A percentile compares a stretch with the other conserved stretches of the same genome.
Evolutionary conservation across 2,888 invertebrate species (phyloP).

Genomic region (Lasioglossum villosulum): DNA sequence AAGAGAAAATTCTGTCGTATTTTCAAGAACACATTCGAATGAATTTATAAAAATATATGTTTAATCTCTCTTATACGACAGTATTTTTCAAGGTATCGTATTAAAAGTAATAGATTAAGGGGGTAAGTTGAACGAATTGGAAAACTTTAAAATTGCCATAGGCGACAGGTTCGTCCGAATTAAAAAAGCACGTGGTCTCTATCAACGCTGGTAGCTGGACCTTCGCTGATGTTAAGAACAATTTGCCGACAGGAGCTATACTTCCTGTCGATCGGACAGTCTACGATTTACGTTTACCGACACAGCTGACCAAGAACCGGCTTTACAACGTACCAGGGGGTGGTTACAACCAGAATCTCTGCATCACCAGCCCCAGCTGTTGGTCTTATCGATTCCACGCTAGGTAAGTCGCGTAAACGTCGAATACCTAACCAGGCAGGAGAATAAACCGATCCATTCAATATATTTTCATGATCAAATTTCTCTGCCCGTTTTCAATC

Average conservation of each 20-base stretch:
- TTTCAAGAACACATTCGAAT: too few relatives aligned
- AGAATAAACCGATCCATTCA: background rate
- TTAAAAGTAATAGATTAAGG: background rate
- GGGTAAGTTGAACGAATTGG: background rate
- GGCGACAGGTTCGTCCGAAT: conserved; percentile 80
- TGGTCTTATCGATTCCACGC: conserved; percentile 80
- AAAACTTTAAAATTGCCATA: conserved; percentile 48
- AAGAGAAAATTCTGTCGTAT: too few relatives aligned
- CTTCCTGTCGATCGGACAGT: conserved; percentile 78
- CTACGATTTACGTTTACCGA: conserved; percentile 85
- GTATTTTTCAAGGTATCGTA: too few relatives aligned
- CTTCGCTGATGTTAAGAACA: conserved; percentile 80
- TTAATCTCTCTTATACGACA: too few relatives aligned
- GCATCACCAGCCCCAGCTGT: conserved; percentile 78
- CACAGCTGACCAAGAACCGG: conserved; percentile 80
- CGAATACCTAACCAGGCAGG: background rate
- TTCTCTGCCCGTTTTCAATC: too few relatives aligned
- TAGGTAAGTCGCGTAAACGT: conserved; percentile 71
- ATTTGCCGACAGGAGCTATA: conserved; percentile 81
- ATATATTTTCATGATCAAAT: too few relatives aligned
- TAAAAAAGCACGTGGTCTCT: conserved; percentile 81
- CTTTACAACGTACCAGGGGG: conserved; percentile 81
- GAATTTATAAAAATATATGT: too few relatives aligned
- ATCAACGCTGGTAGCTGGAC: conserved; percentile 85
- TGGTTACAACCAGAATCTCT: conserved; percentile 86